Conservation (phyloP, 1,140 invertebrate genomes). For the fruit fly (Drosophila melanogaster) region Release_6_plus_ISO1_MT NT_037436.4:10876001-10876500, state of each 20-base stretch:
- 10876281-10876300: constrained; percentile 84
- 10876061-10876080: constrained; percentile 41
- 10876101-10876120: constrained; percentile 83
- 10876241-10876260: constrained; percentile 39
- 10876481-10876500: constrained; percentile 81
- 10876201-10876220: constrained; percentile 4
- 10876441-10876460: constrained; percentile 61
- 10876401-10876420: constrained; percentile 70
- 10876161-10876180: constrained; percentile 47
- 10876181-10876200: constrained; percentile 49
- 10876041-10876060: constrained; percentile 56
- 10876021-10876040: constrained; percentile 79
- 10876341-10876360: constrained; percentile 45
- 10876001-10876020: constrained; percentile 84
- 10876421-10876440: constrained; percentile 57
- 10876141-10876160: constrained; percentile 54
- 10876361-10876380: constrained; percentile 44
- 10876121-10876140: constrained; percentile 78
- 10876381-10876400: constrained; percentile 77
- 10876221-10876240: constrained; percentile 27
- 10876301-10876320: constrained; percentile 74
- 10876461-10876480: constrained; percentile 74
- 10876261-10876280: constrained; percentile 80
- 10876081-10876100: constrained; percentile 57
- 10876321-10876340: constrained; percentile 77